phyloP scores from a whole-genome alignment of 2,888 invertebrate genomes.

The Xestobium rufovillosum region DNA sequence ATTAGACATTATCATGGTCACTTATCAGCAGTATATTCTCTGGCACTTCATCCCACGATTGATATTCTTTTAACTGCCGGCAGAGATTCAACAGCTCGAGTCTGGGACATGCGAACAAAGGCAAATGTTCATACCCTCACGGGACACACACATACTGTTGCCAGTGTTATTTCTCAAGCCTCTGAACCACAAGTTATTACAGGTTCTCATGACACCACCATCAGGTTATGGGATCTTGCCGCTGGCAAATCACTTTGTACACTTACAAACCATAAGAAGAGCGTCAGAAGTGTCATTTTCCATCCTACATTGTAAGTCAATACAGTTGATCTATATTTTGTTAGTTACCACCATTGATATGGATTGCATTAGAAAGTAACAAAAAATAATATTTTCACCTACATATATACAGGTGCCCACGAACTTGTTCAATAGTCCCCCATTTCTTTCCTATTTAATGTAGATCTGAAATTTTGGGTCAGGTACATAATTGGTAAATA shows the following conservation, averaged over 20 bases:
- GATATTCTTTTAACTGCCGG: constrained; percentile 93
- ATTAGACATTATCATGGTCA: constrained; percentile 99
- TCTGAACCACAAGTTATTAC: constrained; percentile 88
- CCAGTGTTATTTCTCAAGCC: constrained; percentile 87
- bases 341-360: no score
- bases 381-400: no score
- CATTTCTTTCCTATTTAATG: no score
- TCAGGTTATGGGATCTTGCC: constrained; percentile 95
- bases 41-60: constrained; percentile 90
- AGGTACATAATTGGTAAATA: no score
- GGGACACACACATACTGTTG: constrained; percentile 96
- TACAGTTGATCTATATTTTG: no score
- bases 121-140: constrained; percentile 94
- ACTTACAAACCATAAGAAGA: constrained; percentile 98
- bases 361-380: no score
- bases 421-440: no score
- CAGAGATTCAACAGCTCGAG: constrained; percentile 89
- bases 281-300: constrained; percentile 69
- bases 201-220: constrained; percentile 93
- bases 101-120: constrained; percentile 99
- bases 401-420: no score
- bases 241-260: constrained; percentile 92
- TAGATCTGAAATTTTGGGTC: no score
- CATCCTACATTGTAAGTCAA: constrained; percentile 60
- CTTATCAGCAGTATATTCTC: constrained; percentile 88